Evolutionary conservation across 2,113 vertebrate species (phyloP), one percentile per base, ranked within the genome.

Genomic region (Pycnonotus jocosus): DNA sequence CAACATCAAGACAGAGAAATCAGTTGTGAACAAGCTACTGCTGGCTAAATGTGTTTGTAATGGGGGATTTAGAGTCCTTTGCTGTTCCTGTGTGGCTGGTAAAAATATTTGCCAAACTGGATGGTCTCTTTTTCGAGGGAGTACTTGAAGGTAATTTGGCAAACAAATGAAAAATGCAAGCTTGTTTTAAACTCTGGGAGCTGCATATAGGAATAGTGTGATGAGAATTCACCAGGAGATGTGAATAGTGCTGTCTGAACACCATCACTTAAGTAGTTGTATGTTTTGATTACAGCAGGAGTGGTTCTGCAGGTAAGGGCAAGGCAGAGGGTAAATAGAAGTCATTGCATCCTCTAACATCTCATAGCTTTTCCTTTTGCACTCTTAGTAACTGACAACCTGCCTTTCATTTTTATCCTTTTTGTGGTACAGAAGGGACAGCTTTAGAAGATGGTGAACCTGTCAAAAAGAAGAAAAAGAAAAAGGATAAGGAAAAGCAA

Each of bases 401-500:
- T 86, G 44, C 38, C 35, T 89, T 72, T 74, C 15, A 10, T 88
- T 93, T 76, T 90, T 68, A 8, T 83, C 42, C 62, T 44, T 78
- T 73, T 28, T 84, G 19, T 56, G 72, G 30, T 44, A 50, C 66
- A 77, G 97, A 94, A 80, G 97, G 91, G 8, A 58, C 87, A 35
- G 97, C 97, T n/a, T 83, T 92, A 28, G 97, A 97, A 66, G 86
- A 96, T 19, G 95, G 78, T 31, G 98, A 98, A 81, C 84, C 97
- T 33, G 97, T 98, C 30, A 98, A 98, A 93, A 99, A 99, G 98
- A 99, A 99, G 96, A 99, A 99, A 91, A 98, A 98, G 91, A 99
- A 99, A 91, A 99, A 99, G 93, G 97, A 98, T 83, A 98, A 99
- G 74, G 98, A 98, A 95, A 97, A 97, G 42, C 96, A 97, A 74